Percentiles rank a stretch among this genome's conserved stretches.
Evolutionary conservation across 2,888 invertebrate genomes (phyloP).

Genomic region (Nomada hirtipes): DNA sequence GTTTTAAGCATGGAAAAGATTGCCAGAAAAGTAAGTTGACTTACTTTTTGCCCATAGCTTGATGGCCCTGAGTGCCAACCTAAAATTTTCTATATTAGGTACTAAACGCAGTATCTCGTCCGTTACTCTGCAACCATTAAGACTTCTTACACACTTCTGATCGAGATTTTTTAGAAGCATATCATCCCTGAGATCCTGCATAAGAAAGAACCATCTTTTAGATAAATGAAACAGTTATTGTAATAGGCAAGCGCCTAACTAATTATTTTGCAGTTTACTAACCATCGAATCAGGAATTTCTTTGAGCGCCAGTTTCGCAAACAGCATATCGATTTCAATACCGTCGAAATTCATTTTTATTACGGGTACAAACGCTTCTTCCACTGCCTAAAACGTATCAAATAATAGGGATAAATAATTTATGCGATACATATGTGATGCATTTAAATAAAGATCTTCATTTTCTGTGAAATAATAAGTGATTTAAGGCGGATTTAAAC

Average conservation of each 20-base stretch:
- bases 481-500: slow-evolving; percentile 1
- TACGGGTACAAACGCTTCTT: slow-evolving; percentile 99
- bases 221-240: not conserved
- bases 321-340: slow-evolving; percentile 99
- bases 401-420: slow-evolving; percentile 15
- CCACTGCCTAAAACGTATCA: slow-evolving; percentile 90
- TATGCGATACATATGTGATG: not conserved
- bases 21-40: slow-evolving; percentile 77
- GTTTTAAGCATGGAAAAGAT: not conserved
- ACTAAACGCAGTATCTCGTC: slow-evolving; percentile 98
- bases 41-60: slow-evolving; percentile 99
- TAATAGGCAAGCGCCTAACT: not conserved
- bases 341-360: slow-evolving; percentile 99
- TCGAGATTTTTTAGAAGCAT: slow-evolving; percentile 97
- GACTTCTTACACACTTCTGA: slow-evolving; percentile 97
- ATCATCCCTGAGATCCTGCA: slow-evolving; percentile 94
- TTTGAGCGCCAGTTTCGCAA: slow-evolving; percentile 97
- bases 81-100: slow-evolving; percentile 97
- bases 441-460: slow-evolving; percentile 18
- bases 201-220: slow-evolving; percentile 32
- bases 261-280: slow-evolving; percentile 58
- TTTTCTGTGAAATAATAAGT: slow-evolving; percentile 1
- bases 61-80: slow-evolving; percentile 96
- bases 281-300: slow-evolving; percentile 94
- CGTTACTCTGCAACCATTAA: slow-evolving; percentile 99